Evolutionary conservation across 2,113 vertebrate genomes (phyloP), one percentile per base, ranked within the genome.

Genomic region (Ophiodon elongatus): DNA sequence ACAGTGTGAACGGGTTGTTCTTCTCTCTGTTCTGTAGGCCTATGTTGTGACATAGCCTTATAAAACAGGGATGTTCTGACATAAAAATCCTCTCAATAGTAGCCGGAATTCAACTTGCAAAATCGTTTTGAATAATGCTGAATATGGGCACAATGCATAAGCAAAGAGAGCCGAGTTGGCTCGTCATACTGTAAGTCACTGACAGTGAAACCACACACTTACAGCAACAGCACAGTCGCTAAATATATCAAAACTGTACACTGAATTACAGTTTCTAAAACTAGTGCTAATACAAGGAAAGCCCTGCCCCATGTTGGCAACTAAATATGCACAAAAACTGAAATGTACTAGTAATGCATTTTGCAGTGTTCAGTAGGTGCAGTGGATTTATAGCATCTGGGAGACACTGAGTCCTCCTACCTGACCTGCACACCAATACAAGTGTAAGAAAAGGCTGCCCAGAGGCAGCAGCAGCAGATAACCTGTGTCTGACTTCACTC

Each of bases 401-500:
- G 33, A 74, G 35, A 11, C 23, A 14, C 14, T 10, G 19, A 69
- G 56, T 57, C 39, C 37, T 64, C 33, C 17, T 57, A 13, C 17
- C 47, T 59, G 37, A 74, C 56, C 52, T 10, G 5, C 4, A 8
- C 66, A 56, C 62, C 62, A 47, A 56, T 54, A 66, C 23, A 68
- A 27, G 25, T 54, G 66, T 10, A 33, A 59, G 54, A 15, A 66
- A 43, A 41, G 63, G 23, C 63, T 15, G 35, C 63, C 37, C 63
- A 39, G 63, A 39, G 21, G 63, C 54, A 29, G 52, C 66, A 62
- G n/a, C 29, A 45, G 57, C 71, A 76, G 15, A 19, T 57, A 31
- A n/a, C 29, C 50, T 17, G 13, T 80, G 76, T 76, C 50, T 52
- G 57, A 45, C 52, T 77, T 67, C 65, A 27, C 45, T 74, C 35